Evolutionary conservation across 2,113 vertebrate genomes (phyloP), one percentile per base, ranked within the genome.

Genomic region (Symphodus melops): DNA sequence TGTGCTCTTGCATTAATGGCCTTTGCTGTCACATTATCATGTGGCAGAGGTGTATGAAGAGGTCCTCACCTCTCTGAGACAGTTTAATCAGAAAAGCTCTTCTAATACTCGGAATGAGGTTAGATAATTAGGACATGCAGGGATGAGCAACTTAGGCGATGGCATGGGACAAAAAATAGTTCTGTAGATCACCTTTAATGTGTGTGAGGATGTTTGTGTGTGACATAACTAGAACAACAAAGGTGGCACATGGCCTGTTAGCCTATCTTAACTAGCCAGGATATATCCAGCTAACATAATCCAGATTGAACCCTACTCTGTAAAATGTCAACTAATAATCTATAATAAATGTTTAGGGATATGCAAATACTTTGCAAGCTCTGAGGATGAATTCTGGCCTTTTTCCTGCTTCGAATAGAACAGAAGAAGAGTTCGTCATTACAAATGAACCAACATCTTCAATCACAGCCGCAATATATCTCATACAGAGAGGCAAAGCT

Each of bases 1-100:
- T 93, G 92, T 94, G 93, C 89, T 93, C 86, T 70, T 91, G 93
- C 93, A 94, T 94, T 94, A 94, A 94, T 94, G 88, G 87, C 84
- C 83, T 90, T 87, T 90, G 90, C 83, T 90, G 83, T 89, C 91
- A 92, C 86, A 89, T 91, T 91, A 89, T 88, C 84, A 65, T 88
- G 87, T 88, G 87, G 82, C 86, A 83, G 83, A 88, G 85, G 88
- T 89, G 84, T 87, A 83, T 81, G 84, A 86, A 78, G 74, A 87
- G 86, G 82, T 84, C 81, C 73, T 87, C 81, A 79, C 85, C 83
- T 77, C 56, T 60, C 63, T 3, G 41, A 85, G 84, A 86, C 84
- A 88, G 83, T 88, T 92, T 88, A 88, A 89, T 89, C 87, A 84
- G 77, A 77, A 76, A 63, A 62, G 59, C 64, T 81, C 80, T 19